Conservation (phyloP, 2,113 vertebrate genomes). For the Dryoscopus gambensis region DNA sequence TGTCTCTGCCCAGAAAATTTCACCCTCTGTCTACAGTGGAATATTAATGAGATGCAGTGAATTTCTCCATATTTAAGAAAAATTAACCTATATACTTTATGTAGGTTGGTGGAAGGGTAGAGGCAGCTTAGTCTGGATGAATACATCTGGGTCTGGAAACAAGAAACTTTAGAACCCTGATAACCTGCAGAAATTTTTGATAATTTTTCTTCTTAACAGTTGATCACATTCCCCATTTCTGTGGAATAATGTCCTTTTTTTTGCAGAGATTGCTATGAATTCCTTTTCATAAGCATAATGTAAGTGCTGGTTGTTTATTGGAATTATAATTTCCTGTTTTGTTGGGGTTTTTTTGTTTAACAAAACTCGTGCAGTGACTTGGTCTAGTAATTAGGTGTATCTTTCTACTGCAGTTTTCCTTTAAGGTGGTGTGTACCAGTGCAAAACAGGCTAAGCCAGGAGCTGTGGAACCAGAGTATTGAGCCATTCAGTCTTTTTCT, state of each 20-base stretch:
- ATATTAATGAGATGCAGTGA: conserved; percentile 16
- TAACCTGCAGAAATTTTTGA: neutral
- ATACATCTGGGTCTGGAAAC: neutral
- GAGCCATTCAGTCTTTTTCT: conserved; percentile 28
- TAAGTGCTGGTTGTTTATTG: neutral
- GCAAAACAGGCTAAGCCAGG: neutral
- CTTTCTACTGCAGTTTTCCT: conserved; percentile 61
- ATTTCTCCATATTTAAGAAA: conserved; percentile 1
- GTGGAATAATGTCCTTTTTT: neutral
- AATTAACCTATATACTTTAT: neutral
- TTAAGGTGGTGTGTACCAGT: neutral
- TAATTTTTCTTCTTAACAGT: neutral
- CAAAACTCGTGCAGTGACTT: neutral
- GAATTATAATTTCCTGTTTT: neutral
- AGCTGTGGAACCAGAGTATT: neutral
- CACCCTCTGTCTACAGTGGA: neutral
- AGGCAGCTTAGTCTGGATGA: neutral
- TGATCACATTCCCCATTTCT: neutral
- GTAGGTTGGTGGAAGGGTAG: neutral
- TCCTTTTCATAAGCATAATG: neutral
- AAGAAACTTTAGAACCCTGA: neutral
- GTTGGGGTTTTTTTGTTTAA: neutral
- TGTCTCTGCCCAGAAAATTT: conserved; percentile 3
- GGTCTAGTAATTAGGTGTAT: neutral
- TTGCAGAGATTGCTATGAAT: neutral